Evolutionary conservation across 2,888 invertebrate genomes (phyloP).

Genomic region (Geophilus truncorum): DNA sequence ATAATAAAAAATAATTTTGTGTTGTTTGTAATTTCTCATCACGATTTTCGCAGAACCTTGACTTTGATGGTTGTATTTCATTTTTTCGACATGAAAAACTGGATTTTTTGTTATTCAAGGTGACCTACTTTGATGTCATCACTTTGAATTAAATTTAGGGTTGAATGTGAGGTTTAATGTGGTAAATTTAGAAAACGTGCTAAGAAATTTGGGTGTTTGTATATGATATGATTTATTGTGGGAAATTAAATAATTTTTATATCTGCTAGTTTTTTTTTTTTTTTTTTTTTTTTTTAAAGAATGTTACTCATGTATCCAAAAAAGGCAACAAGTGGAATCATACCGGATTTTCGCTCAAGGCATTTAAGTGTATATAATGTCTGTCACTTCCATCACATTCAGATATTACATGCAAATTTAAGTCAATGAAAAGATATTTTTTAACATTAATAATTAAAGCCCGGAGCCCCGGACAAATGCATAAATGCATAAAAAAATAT

Average conservation of each 20-base stretch:
- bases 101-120: background rate
- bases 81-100: background rate
- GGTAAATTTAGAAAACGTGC: background rate
- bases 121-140: background rate
- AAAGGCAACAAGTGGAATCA: background rate
- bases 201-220: background rate
- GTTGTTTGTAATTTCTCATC: background rate
- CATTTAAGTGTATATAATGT: background rate
- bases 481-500: too few relatives aligned
- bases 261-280: too few relatives aligned
- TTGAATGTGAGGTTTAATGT: background rate
- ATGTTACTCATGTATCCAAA: background rate
- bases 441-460: too few relatives aligned
- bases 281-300: background rate
- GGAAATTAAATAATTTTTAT: too few relatives aligned
- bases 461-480: too few relatives aligned
- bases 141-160: background rate
- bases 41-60: background rate
- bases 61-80: background rate
- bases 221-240: too few relatives aligned
- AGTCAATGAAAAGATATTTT: too few relatives aligned
- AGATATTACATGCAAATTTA: too few relatives aligned
- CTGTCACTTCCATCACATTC: too few relatives aligned
- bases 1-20: background rate
- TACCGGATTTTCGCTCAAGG: background rate